Percentiles rank a stretch among this genome's conserved stretches.
phyloP scores from a whole-genome alignment of 2,797 vertebrate genomes.

The Phalanger gymnotis region DNA sequence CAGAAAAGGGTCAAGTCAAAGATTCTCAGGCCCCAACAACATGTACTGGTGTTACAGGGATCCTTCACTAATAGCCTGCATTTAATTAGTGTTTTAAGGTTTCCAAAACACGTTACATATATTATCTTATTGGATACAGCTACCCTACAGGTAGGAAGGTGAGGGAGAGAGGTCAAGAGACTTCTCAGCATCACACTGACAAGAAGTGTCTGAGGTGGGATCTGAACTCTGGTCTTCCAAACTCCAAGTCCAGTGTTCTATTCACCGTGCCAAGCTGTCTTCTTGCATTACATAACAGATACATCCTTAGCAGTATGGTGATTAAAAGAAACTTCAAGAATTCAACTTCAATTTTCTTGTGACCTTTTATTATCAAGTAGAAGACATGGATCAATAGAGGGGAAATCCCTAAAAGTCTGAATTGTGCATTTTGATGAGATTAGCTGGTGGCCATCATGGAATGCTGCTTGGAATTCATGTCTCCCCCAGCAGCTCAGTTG shows the following conservation, averaged over 20 bases:
- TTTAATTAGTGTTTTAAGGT: background rate
- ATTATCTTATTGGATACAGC: background rate
- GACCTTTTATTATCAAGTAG: background rate
- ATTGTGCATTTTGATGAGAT: background rate
- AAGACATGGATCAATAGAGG: background rate
- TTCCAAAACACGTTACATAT: background rate
- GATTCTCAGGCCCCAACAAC: background rate
- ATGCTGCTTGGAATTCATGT: background rate
- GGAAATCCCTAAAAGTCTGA: background rate
- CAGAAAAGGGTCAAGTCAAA: background rate
- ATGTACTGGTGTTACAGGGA: background rate
- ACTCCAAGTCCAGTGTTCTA: background rate
- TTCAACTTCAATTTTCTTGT: background rate
- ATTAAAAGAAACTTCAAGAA: background rate
- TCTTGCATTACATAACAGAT: background rate
- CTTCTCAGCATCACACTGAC: background rate
- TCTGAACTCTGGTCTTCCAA: background rate
- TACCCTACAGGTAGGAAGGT: background rate
- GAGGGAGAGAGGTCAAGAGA: background rate
- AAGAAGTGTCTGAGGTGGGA: background rate
- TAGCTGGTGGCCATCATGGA: background rate
- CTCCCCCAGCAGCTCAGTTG: background rate
- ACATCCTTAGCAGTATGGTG: background rate
- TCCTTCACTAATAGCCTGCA: background rate
- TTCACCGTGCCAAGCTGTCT: background rate